Evolutionary conservation across 2,888 invertebrate species (phyloP).

Genomic region (Onchidella celtica): DNA sequence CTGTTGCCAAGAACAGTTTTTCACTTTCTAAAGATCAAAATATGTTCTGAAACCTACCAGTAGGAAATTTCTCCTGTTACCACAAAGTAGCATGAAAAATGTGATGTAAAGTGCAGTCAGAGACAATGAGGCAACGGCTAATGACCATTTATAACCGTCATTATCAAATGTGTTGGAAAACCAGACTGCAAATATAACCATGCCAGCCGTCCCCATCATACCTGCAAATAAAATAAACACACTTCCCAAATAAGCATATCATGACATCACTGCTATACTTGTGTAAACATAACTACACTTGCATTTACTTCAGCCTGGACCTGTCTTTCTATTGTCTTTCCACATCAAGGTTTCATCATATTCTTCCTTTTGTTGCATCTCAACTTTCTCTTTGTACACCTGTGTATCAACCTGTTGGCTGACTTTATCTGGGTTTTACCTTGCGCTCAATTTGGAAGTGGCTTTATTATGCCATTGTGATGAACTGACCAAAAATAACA

Average conservation of each 20-base stretch:
- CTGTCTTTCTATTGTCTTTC: no score
- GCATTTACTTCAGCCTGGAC: no score
- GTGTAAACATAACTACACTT: no score
- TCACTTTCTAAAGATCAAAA: neutral
- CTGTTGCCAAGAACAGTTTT: neutral
- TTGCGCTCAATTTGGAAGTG: no score
- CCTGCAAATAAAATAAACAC: slow-evolving; percentile 17
- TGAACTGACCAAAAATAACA: no score
- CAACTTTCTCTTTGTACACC: no score
- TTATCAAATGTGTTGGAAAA: neutral
- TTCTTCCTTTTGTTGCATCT: no score
- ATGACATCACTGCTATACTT: no score
- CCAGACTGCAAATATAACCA: slow-evolving; percentile 16
- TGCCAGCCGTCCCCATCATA: slow-evolving; percentile 11
- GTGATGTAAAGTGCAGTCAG: neutral
- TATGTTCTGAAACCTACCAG: slow-evolving; percentile 16
- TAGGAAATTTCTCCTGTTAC: slow-evolving; percentile 1
- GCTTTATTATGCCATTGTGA: no score
- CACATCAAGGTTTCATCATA: no score
- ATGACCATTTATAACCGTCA: slow-evolving; percentile 1
- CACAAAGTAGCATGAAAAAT: neutral
- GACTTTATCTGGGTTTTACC: no score
- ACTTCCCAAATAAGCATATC: neutral
- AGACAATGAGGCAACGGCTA: neutral
- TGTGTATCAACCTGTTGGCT: no score